phyloP scores from a whole-genome alignment of 2,113 vertebrate species.

The Gila orcuttii region DNA sequence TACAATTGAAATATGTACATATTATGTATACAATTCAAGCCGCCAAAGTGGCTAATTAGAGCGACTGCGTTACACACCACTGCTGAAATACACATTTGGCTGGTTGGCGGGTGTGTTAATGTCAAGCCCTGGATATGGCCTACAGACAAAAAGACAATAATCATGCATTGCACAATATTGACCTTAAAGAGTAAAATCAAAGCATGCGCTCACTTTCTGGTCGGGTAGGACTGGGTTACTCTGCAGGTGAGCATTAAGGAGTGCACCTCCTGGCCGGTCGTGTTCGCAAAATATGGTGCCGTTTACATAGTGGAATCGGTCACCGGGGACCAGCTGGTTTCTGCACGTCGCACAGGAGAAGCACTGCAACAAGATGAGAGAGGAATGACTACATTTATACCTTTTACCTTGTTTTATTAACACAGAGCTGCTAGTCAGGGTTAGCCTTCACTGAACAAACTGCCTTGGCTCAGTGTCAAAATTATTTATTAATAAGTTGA shows the following conservation, averaged over 20 bases:
- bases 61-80: too few species aligned
- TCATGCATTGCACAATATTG: not conserved
- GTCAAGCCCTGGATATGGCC: not conserved
- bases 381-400: not conserved
- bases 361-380: slow-evolving; percentile 67
- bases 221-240: slow-evolving; percentile 77
- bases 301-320: slow-evolving; percentile 82
- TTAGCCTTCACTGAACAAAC: not conserved
- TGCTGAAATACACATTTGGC: too few species aligned
- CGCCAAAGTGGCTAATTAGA: too few species aligned
- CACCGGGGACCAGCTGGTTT: slow-evolving; percentile 80
- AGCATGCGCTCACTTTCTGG: slow-evolving; percentile 75
- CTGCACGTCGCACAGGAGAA: slow-evolving; percentile 83
- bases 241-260: slow-evolving; percentile 75
- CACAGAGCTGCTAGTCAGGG: slow-evolving; percentile 8
- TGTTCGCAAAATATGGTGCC: slow-evolving; percentile 84
- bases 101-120: too few species aligned
- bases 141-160: not conserved
- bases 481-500: not conserved
- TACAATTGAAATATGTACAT: too few species aligned
- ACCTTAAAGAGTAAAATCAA: not conserved
- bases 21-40: too few species aligned
- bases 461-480: not conserved
- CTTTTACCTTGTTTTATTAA: not conserved
- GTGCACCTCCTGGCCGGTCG: slow-evolving; percentile 73